phyloP scores from a whole-genome alignment of 2,888 invertebrate species.

The Branchinecta sandiegonensis region DNA sequence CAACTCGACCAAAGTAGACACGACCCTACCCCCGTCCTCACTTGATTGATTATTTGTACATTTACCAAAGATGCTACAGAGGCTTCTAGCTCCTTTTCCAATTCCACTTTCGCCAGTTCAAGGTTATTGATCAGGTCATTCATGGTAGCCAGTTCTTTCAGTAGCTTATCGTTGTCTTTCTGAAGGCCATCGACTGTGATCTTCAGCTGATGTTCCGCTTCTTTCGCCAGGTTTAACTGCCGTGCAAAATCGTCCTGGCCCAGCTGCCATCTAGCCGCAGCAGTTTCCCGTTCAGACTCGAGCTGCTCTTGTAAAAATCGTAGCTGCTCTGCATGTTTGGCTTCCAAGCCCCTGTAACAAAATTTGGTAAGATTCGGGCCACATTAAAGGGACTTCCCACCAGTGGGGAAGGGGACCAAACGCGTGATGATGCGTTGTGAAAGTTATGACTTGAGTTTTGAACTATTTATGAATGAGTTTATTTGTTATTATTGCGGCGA shows the following conservation, averaged over 20 bases:
- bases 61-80: neutral
- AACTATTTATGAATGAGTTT: too few relatives aligned
- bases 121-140: constrained; percentile 13
- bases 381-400: neutral
- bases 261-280: constrained; percentile 40
- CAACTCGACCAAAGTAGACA: too few relatives aligned
- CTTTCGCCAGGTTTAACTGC: constrained; percentile 20
- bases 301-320: constrained; percentile 53
- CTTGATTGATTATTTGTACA: too few relatives aligned
- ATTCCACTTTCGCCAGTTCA: neutral
- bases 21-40: too few relatives aligned
- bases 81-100: constrained; percentile 12
- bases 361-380: neutral
- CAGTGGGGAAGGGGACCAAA: too few relatives aligned
- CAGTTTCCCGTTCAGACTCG: constrained; percentile 57
- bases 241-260: constrained; percentile 47
- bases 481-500: too few relatives aligned
- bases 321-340: constrained; percentile 36
- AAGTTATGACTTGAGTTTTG: too few relatives aligned
- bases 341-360: constrained; percentile 38
- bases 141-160: constrained; percentile 42
- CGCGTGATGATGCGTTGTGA: too few relatives aligned
- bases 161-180: constrained; percentile 25
- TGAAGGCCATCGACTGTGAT: neutral
- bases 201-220: constrained; percentile 19